Evolutionary conservation across 2,797 vertebrate genomes (phyloP).

Genomic region (Dermochelys coriacea): DNA sequence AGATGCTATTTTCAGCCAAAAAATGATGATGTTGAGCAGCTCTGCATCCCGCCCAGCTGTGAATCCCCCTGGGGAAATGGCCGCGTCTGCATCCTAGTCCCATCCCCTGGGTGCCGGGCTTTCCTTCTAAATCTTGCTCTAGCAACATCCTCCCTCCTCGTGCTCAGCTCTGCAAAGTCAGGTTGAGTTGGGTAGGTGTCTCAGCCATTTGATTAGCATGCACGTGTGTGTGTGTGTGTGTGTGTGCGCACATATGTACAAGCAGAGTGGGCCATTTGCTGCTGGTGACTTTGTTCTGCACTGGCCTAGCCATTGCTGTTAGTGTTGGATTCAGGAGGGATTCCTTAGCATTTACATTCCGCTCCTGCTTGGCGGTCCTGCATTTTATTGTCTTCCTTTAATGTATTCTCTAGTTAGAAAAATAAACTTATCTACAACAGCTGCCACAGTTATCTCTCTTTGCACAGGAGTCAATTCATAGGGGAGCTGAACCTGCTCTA

Average conservation of each 20-base stretch:
- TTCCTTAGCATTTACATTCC: not conserved
- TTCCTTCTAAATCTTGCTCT: too few relatives aligned
- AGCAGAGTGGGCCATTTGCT: too few relatives aligned
- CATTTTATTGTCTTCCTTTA: not conserved
- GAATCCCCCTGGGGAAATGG: not conserved
- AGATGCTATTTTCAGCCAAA: too few relatives aligned
- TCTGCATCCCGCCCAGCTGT: not conserved
- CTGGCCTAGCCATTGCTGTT: too few relatives aligned
- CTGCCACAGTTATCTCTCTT: not conserved
- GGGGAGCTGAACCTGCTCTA: not conserved
- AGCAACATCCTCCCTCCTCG: too few relatives aligned
- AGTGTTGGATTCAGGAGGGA: too few relatives aligned
- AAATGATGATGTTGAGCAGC: not conserved
- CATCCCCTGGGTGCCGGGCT: not conserved
- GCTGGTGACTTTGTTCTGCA: too few relatives aligned
- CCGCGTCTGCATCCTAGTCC: not conserved
- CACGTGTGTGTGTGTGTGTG: too few relatives aligned
- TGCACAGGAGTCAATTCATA: not conserved
- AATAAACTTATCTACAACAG: not conserved
- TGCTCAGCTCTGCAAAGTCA: too few relatives aligned
- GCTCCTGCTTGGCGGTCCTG: not conserved
- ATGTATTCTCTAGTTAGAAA: not conserved
- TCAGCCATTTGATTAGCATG: too few relatives aligned
- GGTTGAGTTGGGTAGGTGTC: not conserved
- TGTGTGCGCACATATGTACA: too few relatives aligned